phyloP scores from a whole-genome alignment of 2,797 vertebrate genomes.

The Tragelaphus oryx region DNA sequence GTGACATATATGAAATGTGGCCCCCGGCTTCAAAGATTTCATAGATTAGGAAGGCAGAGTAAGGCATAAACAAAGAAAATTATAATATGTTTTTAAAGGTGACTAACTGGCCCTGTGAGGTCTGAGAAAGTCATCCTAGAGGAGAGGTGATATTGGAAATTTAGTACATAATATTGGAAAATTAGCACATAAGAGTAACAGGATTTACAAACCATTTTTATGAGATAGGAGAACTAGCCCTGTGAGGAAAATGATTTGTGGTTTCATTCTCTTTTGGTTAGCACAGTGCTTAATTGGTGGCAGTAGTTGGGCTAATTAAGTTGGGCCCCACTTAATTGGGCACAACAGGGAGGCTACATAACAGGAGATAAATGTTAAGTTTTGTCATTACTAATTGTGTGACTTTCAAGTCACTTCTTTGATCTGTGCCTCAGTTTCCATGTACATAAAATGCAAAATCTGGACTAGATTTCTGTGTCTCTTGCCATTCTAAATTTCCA shows the following conservation, averaged over 20 bases:
- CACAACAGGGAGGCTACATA: neutral
- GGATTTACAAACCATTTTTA: neutral
- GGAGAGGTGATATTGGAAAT: neutral
- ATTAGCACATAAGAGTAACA: neutral
- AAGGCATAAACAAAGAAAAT: neutral
- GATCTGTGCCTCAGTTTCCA: neutral
- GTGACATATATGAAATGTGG: neutral
- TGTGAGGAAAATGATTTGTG: neutral
- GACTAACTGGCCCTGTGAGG: neutral
- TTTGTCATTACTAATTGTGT: neutral
- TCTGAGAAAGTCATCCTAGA: neutral
- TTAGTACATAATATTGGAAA: neutral
- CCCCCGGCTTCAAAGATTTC: neutral
- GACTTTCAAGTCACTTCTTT: neutral
- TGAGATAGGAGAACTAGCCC: neutral
- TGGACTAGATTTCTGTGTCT: neutral
- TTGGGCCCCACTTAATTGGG: too few species aligned
- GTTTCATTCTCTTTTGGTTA: neutral
- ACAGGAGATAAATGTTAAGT: neutral
- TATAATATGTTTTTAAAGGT: neutral
- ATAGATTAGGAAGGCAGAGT: neutral
- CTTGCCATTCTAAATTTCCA: neutral
- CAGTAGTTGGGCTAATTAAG: neutral
- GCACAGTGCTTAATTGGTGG: neutral
- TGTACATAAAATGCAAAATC: neutral